A percentile compares a stretch with the other conserved stretches of the same genome.
Conservation (phyloP, 2,888 invertebrate genomes). For the Alloplasta piceator region DNA sequence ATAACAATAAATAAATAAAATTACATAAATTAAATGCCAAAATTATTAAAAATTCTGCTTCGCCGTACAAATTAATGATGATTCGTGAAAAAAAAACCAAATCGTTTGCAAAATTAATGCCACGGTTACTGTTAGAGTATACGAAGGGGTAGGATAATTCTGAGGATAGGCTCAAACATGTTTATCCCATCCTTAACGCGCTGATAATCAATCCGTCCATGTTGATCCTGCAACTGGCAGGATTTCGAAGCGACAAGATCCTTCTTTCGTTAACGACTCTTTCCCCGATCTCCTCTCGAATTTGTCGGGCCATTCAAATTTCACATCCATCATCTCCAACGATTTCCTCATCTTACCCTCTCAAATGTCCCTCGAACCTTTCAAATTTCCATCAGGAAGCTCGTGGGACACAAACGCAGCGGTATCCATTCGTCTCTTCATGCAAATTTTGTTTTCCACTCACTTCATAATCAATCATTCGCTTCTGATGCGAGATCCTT, state of each 20-base stretch:
- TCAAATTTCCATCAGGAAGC: too few species aligned
- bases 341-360: constrained; percentile 9
- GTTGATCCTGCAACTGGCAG: not conserved
- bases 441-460: constrained; percentile 47
- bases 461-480: constrained; percentile 48
- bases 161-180: too few species aligned
- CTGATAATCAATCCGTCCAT: not conserved
- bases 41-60: too few species aligned
- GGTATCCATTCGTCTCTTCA: constrained; percentile 12
- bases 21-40: too few species aligned
- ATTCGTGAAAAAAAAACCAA: too few species aligned
- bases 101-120: too few species aligned
- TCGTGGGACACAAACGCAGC: too few species aligned
- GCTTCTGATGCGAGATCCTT: constrained; percentile 4
- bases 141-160: too few species aligned
- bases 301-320: constrained; percentile 56
- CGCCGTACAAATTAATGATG: too few species aligned
- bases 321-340: constrained; percentile 53
- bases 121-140: too few species aligned
- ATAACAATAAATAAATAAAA: not conserved
- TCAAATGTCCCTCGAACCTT: too few species aligned
- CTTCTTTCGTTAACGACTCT: constrained; percentile 32
- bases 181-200: too few species aligned
- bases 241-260: constrained; percentile 14
- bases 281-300: constrained; percentile 37